These are phyloP conservation scores for Pipistrellus nathusii DNA, from an alignment of 2,797 vertebrate genomes.

Conservation along the genomic window DNA sequence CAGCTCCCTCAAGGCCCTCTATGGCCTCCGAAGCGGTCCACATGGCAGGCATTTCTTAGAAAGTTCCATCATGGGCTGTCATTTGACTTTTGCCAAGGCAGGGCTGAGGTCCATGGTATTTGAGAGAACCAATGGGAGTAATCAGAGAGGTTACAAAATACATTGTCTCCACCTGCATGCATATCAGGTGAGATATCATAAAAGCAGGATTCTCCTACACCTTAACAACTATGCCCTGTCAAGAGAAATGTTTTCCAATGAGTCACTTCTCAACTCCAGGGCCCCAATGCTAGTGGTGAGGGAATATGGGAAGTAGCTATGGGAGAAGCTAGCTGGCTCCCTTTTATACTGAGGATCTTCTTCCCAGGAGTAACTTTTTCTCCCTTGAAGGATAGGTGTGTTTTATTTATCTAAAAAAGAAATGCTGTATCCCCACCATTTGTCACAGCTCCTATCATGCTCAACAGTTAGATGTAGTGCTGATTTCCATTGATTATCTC, in stretches of 20 bases:
- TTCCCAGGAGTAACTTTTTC: not conserved
- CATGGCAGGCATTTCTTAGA: not conserved
- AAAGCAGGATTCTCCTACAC: not conserved
- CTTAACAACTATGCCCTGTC: not conserved
- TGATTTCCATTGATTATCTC: conserved; percentile 23
- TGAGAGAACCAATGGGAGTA: not conserved
- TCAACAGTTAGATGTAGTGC: conserved; percentile 51
- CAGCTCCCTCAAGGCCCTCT: not conserved
- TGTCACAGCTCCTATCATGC: not conserved
- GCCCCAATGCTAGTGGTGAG: not conserved
- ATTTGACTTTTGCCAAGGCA: not conserved
- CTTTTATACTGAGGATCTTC: not conserved
- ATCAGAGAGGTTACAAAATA: too few relatives aligned
- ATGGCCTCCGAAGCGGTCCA: not conserved
- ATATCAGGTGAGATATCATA: not conserved
- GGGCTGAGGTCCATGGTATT: not conserved
- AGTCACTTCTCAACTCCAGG: not conserved
- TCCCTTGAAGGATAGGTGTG: not conserved
- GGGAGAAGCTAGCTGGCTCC: not conserved
- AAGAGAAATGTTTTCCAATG: not conserved
- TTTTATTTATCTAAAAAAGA: conserved; percentile 43
- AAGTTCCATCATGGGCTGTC: not conserved
- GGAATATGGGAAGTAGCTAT: not conserved
- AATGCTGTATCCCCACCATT: not conserved
- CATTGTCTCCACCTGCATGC: not conserved